Conservation (phyloP, 2,113 vertebrate genomes). For the Labrus mixtus region DNA sequence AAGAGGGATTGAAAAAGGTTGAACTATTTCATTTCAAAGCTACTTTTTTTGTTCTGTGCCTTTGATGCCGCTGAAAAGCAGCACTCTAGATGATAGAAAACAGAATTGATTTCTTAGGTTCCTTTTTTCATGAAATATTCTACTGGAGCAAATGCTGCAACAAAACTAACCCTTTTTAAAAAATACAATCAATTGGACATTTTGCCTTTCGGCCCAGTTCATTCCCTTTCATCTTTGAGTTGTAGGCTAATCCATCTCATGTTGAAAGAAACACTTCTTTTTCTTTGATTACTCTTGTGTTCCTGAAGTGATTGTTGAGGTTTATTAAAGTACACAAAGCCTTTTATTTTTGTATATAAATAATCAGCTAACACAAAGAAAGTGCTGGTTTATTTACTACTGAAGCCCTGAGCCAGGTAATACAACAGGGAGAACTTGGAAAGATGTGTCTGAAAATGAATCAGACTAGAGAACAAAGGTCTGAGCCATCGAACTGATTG, state of each 20-base stretch:
- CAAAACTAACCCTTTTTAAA: conserved; percentile 35
- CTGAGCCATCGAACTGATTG: too few species aligned
- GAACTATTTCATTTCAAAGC: conserved; percentile 63
- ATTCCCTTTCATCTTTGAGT: conserved; percentile 13
- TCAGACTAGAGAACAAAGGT: too few species aligned
- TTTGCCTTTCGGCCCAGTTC: conserved; percentile 19
- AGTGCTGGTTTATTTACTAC: not conserved
- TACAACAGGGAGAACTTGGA: too few species aligned
- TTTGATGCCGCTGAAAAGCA: conserved; percentile 49
- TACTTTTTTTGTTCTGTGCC: conserved; percentile 38
- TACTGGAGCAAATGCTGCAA: conserved; percentile 26
- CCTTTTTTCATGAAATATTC: conserved; percentile 44
- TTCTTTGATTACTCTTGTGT: conserved; percentile 16
- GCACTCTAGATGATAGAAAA: conserved; percentile 39
- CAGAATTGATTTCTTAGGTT: conserved; percentile 45
- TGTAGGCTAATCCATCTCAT: conserved; percentile 14
- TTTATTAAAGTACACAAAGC: conserved; percentile 6
- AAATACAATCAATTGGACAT: conserved; percentile 27
- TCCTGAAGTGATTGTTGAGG: not conserved
- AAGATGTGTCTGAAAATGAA: too few species aligned
- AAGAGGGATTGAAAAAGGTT: conserved; percentile 51
- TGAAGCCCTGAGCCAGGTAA: not conserved
- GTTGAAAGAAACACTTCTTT: conserved; percentile 8
- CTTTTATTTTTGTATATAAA: conserved; percentile 6
- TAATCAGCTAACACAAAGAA: not conserved